Evolutionary conservation across 2,797 vertebrate species (phyloP).

Genomic region (Protosalanx chinensis): DNA sequence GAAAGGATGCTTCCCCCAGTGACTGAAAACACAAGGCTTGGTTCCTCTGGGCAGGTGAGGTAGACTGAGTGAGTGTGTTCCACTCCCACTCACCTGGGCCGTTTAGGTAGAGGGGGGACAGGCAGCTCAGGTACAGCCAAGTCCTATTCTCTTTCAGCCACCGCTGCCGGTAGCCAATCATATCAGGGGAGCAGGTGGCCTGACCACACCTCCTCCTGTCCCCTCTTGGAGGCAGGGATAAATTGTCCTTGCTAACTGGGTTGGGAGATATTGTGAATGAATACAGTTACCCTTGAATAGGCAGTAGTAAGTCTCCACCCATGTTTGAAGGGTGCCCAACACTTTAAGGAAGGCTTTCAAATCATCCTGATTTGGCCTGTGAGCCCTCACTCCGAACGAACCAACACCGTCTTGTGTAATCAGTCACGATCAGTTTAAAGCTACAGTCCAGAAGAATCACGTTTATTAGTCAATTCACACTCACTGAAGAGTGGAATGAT

Average conservation of each 20-base stretch:
- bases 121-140: slow-evolving; percentile 76
- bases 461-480: background rate
- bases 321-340: background rate
- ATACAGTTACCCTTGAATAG: slow-evolving; percentile 34
- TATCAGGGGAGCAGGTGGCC: slow-evolving; percentile 64
- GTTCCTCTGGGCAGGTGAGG: slow-evolving; percentile 20
- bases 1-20: background rate
- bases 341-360: background rate
- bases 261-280: slow-evolving; percentile 54
- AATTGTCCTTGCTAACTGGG: slow-evolving; percentile 54
- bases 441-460: too few relatives aligned
- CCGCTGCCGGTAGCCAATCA: slow-evolving; percentile 72
- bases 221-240: slow-evolving; percentile 58
- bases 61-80: slow-evolving; percentile 29
- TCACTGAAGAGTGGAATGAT: background rate
- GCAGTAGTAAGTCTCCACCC: background rate
- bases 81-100: slow-evolving; percentile 71
- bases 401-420: slow-evolving; percentile 35
- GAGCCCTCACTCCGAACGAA: background rate
- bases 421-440: slow-evolving; percentile 26
- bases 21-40: slow-evolving; percentile 2
- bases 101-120: slow-evolving; percentile 67
- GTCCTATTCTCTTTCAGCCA: slow-evolving; percentile 77
- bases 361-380: background rate
- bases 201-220: slow-evolving; percentile 54